A percentile compares a stretch with the other conserved stretches of the same genome.
phyloP scores from a whole-genome alignment of 2,888 invertebrate genomes.

The Andrena flavipes region DNA sequence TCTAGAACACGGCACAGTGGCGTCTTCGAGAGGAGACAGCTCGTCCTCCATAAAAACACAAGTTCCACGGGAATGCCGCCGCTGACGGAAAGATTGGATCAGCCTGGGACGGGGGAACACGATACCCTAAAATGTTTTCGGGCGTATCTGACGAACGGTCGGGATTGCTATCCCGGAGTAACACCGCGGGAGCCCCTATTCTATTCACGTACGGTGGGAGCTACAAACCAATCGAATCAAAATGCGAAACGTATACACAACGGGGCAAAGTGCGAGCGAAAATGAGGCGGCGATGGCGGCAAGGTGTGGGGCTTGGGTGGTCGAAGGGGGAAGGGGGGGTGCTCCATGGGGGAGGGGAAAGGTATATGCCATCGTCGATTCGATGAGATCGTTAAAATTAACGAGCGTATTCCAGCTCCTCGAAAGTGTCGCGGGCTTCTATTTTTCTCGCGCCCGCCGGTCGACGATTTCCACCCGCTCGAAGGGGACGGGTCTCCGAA shows the following conservation, averaged over 20 bases:
- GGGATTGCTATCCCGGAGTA: conserved; percentile 20
- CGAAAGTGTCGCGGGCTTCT: conserved; percentile 67
- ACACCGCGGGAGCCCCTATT: conserved; percentile 16
- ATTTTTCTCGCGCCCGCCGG: conserved; percentile 60
- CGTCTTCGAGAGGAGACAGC: not conserved
- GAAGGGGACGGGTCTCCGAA: conserved; percentile 34
- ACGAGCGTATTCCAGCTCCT: conserved; percentile 69
- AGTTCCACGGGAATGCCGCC: conserved; percentile 3
- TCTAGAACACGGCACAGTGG: not conserved
- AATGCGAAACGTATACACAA: conserved; percentile 59
- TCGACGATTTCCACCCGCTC: conserved; percentile 48
- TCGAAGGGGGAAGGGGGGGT: not conserved
- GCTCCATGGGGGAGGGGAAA: not conserved
- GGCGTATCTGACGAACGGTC: conserved; percentile 40
- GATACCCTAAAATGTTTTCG: conserved; percentile 31
- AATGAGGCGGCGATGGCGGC: conserved; percentile 54
- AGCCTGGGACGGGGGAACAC: not conserved
- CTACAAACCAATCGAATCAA: conserved; percentile 61
- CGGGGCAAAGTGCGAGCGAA: conserved; percentile 56
- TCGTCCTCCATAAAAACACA: conserved; percentile 3
- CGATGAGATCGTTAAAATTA: conserved; percentile 74
- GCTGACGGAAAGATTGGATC: not conserved
- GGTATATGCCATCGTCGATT: conserved; percentile 54
- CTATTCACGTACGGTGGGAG: conserved; percentile 42
- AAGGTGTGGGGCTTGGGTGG: not conserved